Evolutionary conservation across 2,888 invertebrate genomes (phyloP).

Genomic region (Mactromeris polynyma): DNA sequence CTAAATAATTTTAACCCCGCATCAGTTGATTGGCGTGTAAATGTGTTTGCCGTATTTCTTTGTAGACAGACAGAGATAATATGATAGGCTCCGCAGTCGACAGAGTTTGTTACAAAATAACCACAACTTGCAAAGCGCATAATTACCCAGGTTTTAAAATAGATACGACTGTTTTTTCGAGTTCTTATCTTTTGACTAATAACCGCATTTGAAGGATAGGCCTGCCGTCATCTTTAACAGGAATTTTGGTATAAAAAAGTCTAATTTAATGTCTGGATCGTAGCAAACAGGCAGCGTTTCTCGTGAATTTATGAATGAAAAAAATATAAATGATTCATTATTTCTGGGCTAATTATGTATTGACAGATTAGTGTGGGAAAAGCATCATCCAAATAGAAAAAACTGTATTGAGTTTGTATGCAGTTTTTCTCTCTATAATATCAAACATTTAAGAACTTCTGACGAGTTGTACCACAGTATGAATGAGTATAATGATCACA

Average conservation of each 20-base stretch:
- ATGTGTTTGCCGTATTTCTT: background rate
- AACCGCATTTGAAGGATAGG: background rate
- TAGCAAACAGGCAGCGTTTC: background rate
- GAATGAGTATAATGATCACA: no score
- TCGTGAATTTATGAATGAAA: conserved; percentile 6
- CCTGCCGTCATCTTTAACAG: background rate
- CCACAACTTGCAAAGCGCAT: background rate
- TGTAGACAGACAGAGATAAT: background rate
- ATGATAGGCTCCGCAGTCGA: background rate
- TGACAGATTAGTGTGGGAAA: background rate
- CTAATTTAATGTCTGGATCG: background rate
- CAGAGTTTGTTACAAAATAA: background rate
- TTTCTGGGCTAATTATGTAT: background rate
- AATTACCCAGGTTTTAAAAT: background rate
- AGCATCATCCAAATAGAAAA: background rate
- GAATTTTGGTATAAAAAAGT: background rate
- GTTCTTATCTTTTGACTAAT: conserved; percentile 11
- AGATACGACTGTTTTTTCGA: conserved; percentile 6
- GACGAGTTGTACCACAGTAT: no score
- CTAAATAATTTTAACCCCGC: background rate
- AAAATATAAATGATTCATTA: background rate
- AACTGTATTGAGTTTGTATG: no score
- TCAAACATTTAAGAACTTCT: no score
- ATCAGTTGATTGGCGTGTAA: background rate
- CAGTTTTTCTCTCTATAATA: no score